Evolutionary conservation across 1,140 invertebrate species (phyloP).

Genomic region (Ceratitis capitata): DNA sequence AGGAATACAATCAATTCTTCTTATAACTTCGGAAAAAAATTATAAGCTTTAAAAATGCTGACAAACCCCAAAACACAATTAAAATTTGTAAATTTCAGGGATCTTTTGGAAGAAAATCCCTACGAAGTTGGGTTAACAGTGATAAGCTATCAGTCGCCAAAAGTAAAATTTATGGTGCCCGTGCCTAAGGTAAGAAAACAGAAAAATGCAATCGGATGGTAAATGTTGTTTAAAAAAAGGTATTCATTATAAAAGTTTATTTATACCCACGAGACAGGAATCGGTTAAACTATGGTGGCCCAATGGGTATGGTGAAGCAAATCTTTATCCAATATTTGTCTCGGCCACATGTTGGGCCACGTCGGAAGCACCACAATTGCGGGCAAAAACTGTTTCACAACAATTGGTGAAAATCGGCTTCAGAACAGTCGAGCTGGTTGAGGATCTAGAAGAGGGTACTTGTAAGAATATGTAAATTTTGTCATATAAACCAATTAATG

Average conservation of each 20-base stretch:
- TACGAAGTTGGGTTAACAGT: constrained; percentile 43
- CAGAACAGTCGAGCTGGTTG: constrained; percentile 82
- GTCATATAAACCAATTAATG: not conserved
- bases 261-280: too few species aligned
- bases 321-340: constrained; percentile 76
- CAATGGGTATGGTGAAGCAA: constrained; percentile 88
- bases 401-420: constrained; percentile 80
- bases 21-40: too few species aligned
- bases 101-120: not conserved
- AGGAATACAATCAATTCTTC: too few species aligned
- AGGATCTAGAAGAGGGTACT: constrained; percentile 70
- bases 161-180: constrained; percentile 52
- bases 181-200: constrained; percentile 53
- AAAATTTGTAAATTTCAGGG: not conserved
- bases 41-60: too few species aligned
- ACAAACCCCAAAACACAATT: too few species aligned
- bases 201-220: too few species aligned
- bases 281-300: constrained; percentile 85
- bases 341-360: constrained; percentile 54
- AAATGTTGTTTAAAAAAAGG: not conserved
- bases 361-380: constrained; percentile 50
- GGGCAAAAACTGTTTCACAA: constrained; percentile 51
- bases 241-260: too few species aligned
- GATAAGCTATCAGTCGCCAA: constrained; percentile 42
- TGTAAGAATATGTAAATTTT: not conserved